Conservation (phyloP, 92 coral and sea anemone genomes). For the Muricea muricata region DNA sequence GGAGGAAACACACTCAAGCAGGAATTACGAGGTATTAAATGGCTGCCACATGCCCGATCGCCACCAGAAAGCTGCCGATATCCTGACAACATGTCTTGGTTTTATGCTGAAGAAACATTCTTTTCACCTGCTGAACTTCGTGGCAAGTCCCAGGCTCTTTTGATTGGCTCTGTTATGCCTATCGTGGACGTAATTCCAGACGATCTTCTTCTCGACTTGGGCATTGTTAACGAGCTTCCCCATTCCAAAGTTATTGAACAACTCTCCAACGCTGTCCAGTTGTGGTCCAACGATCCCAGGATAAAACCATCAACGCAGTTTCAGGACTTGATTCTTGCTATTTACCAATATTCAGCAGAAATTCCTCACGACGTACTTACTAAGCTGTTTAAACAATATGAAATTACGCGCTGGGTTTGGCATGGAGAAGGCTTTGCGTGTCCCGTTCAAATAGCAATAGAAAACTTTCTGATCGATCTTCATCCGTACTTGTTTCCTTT, state of each 20-base stretch:
- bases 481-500: slow-evolving; percentile 71
- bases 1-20: slow-evolving; percentile 57
- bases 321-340: slow-evolving; percentile 65
- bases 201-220: slow-evolving; percentile 65
- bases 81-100: slow-evolving; percentile 80
- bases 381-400: background rate
- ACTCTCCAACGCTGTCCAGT: slow-evolving; percentile 60
- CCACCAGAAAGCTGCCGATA: slow-evolving; percentile 65
- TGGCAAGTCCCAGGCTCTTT: slow-evolving; percentile 45
- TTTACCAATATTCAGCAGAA: slow-evolving; percentile 63
- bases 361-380: background rate
- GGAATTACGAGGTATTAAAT: slow-evolving; percentile 59
- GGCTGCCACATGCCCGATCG: slow-evolving; percentile 64
- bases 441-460: slow-evolving; percentile 63
- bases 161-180: slow-evolving; percentile 76
- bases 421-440: slow-evolving; percentile 76
- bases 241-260: slow-evolving; percentile 54
- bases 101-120: slow-evolving; percentile 35
- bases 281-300: background rate
- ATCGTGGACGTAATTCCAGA: slow-evolving; percentile 64
- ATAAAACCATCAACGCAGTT: slow-evolving; percentile 12
- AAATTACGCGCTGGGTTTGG: slow-evolving; percentile 82
- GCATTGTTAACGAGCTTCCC: slow-evolving; percentile 65
- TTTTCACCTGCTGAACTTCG: slow-evolving; percentile 69
- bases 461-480: slow-evolving; percentile 62